phyloP scores from a whole-genome alignment of 2,888 invertebrate genomes.

The Aleiodes alternator region DNA sequence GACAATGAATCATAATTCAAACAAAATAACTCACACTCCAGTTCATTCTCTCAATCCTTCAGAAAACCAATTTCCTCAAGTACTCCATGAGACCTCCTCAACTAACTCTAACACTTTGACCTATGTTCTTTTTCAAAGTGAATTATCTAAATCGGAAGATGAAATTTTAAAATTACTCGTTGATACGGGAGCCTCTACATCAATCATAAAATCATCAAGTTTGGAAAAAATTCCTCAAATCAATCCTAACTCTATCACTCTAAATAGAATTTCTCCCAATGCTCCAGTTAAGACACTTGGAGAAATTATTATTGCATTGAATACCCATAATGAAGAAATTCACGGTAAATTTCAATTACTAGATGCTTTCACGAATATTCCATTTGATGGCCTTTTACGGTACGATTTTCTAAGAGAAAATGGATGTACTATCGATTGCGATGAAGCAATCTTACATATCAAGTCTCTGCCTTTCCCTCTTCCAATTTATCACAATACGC shows the following conservation, averaged over 20 bases:
- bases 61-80: too few relatives aligned
- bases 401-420: slow-evolving; percentile 37
- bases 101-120: slow-evolving; percentile 29
- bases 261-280: slow-evolving; percentile 43
- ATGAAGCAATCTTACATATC: slow-evolving; percentile 24
- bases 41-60: too few relatives aligned
- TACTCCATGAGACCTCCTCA: neutral
- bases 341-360: slow-evolving; percentile 25
- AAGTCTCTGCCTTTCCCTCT: neutral
- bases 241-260: slow-evolving; percentile 31
- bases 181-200: slow-evolving; percentile 47
- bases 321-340: slow-evolving; percentile 10
- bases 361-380: slow-evolving; percentile 36
- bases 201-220: slow-evolving; percentile 39
- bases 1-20: neutral
- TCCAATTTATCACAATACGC: slow-evolving; percentile 8
- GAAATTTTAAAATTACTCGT: slow-evolving; percentile 40
- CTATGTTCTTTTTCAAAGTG: slow-evolving; percentile 29
- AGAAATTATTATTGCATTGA: slow-evolving; percentile 3
- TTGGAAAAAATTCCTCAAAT: slow-evolving; percentile 17
- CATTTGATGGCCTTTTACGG: slow-evolving; percentile 43
- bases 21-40: neutral
- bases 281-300: slow-evolving; percentile 41
- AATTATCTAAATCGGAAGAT: slow-evolving; percentile 16
- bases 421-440: slow-evolving; percentile 8